phyloP scores from a whole-genome alignment of 2,888 invertebrate genomes.

The Endotricha flammealis region DNA sequence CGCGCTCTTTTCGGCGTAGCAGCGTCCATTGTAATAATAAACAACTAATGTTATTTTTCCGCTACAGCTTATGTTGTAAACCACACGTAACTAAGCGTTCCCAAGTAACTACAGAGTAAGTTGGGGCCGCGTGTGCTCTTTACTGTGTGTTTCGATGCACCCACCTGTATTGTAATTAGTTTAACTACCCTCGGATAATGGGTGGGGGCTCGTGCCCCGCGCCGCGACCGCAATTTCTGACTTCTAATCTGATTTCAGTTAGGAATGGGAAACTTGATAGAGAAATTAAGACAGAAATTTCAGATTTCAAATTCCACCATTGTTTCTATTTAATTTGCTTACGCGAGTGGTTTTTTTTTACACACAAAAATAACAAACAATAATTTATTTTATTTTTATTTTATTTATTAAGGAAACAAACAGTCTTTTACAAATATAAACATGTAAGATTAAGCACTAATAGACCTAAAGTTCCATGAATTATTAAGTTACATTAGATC shows the following conservation, averaged over 20 bases:
- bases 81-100: conserved; percentile 36
- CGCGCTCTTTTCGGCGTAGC: too few species aligned
- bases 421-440: too few species aligned
- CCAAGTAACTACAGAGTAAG: conserved; percentile 47
- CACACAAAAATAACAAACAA: too few species aligned
- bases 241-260: not conserved
- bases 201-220: not conserved
- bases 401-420: too few species aligned
- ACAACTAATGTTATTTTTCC: conserved; percentile 4
- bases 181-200: conserved; percentile 37
- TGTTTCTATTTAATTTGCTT: too few species aligned
- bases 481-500: too few species aligned
- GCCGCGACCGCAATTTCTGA: not conserved
- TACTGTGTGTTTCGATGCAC: conserved; percentile 50
- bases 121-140: conserved; percentile 58
- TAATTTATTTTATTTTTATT: too few species aligned
- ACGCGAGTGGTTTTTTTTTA: too few species aligned
- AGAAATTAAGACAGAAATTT: not conserved
- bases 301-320: not conserved
- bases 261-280: not conserved
- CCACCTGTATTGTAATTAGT: conserved; percentile 73
- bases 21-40: too few species aligned
- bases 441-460: too few species aligned
- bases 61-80: conserved; percentile 20
- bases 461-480: too few species aligned